Base-by-base conservation (phyloP, 2,888 invertebrate genomes). In the Allolobophora icterica region DNA sequence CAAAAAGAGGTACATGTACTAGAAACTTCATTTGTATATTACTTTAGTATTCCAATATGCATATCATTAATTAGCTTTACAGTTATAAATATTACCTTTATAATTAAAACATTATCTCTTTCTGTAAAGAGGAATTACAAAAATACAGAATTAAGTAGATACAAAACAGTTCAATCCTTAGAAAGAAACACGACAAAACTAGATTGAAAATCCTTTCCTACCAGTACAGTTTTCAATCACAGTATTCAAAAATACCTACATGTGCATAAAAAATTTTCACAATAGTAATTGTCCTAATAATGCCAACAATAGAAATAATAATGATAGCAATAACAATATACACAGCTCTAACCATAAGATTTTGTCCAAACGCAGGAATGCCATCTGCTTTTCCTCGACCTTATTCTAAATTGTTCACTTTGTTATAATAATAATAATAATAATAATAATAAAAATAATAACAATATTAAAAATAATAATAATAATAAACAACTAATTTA, bases 111-210 rank as follows among this genome's bases (percentile, higher is more conserved):
- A 71, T 71, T n/a, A 71, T 71, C 71, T n/a, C n/a, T 2, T 71
- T 71, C 30, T 11, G 71, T 71, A 71, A 71, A 71, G n/a, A 1
- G n/a, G 71, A 71, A n/a, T 30, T 71, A 71, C 8, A 71, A 71
- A 71, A 71, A 71, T 71, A 71, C n/a, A 71, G 71, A 71, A 71
- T n/a, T 52, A 71, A 71, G n/a, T n/a, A 71, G 71, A n/a, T n/a
- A n/a, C n/a, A n/a, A n/a, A n/a, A n/a, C n/a, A n/a, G n/a, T n/a
- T 13, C 2, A 71, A 30, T 71, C 13, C 30, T 71, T 71, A 30
- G 13, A 8, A 30, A 71, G 11, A n/a, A 13, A 71, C 8, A n/a
- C 5, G 11, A 71, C 8, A 71, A 71, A 71, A 30, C 8, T 13
- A 71, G n/a, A n/a, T n/a, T 71, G 11, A 5, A 71, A 71, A 71